phyloP scores from a whole-genome alignment of 2,797 vertebrate genomes.

The Scleropages formosus region DNA sequence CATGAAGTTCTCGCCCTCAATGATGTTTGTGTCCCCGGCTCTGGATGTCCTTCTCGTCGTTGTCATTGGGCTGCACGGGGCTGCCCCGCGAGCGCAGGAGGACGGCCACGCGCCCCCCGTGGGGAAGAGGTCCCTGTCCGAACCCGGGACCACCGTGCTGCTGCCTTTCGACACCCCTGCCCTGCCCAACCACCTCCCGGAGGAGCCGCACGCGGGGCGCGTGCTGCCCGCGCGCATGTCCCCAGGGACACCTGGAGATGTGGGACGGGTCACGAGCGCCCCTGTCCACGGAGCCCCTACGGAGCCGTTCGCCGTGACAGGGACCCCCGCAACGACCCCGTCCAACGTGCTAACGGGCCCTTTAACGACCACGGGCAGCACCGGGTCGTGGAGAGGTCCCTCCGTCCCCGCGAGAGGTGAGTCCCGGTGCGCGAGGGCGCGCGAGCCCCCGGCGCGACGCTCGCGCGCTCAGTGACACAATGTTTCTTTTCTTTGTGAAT shows the following conservation, averaged over 20 bases:
- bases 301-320: conserved; percentile 30
- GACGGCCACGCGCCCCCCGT: conserved; percentile 64
- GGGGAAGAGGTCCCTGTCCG: conserved; percentile 56
- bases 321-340: background rate
- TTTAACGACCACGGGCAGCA: background rate
- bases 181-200: conserved; percentile 48
- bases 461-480: too few species aligned
- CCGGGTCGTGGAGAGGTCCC: background rate
- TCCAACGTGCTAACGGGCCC: background rate
- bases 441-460: too few species aligned
- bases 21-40: conserved; percentile 65
- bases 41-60: conserved; percentile 61
- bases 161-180: conserved; percentile 38
- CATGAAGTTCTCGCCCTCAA: conserved; percentile 67
- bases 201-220: conserved; percentile 46
- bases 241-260: conserved; percentile 32
- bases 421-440: background rate
- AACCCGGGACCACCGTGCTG: conserved; percentile 54
- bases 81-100: conserved; percentile 61
- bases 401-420: conserved; percentile 31
- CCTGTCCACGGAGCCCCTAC: conserved; percentile 27
- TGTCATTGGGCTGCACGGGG: conserved; percentile 60
- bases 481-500: too few species aligned
- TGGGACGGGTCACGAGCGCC: conserved; percentile 31
- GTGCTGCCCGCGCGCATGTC: conserved; percentile 47